Conservation (phyloP, 1,140 invertebrate genomes). For the Arion vulgaris region DNA sequence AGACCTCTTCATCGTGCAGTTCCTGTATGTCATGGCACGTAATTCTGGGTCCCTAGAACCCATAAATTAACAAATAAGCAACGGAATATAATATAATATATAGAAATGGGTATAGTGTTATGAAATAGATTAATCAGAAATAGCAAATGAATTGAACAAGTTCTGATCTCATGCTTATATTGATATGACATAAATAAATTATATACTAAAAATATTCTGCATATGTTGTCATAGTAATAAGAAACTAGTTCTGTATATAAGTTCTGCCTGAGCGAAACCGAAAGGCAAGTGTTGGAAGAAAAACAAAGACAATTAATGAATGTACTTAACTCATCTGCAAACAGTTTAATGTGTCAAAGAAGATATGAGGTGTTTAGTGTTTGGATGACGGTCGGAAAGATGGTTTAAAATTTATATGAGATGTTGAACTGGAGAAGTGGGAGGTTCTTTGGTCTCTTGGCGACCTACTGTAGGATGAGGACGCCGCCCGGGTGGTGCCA, state of each 20-base stretch:
- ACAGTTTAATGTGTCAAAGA: no score
- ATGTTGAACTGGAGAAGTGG: no score
- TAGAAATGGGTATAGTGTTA: no score
- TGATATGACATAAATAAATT: neutral
- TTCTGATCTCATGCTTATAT: neutral
- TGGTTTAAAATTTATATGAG: no score
- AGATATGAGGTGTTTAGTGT: no score
- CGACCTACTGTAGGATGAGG: no score
- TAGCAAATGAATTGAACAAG: neutral
- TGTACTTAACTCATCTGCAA: neutral
- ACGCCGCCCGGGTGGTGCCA: no score
- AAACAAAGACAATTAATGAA: neutral
- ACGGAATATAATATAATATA: neutral
- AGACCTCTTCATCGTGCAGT: no score
- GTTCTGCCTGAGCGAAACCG: neutral
- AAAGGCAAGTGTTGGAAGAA: no score
- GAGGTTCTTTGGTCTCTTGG: no score
- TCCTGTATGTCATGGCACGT: no score
- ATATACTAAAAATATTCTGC: neutral
- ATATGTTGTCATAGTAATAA: neutral
- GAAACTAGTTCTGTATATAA: neutral
- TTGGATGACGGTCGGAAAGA: no score
- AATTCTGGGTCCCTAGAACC: neutral
- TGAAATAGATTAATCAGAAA: neutral
- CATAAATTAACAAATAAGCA: neutral